These are phyloP conservation scores for Holcopasites calliopsidis DNA, from an alignment of 1,140 invertebrate genomes.

Conservation along the genomic window DNA sequence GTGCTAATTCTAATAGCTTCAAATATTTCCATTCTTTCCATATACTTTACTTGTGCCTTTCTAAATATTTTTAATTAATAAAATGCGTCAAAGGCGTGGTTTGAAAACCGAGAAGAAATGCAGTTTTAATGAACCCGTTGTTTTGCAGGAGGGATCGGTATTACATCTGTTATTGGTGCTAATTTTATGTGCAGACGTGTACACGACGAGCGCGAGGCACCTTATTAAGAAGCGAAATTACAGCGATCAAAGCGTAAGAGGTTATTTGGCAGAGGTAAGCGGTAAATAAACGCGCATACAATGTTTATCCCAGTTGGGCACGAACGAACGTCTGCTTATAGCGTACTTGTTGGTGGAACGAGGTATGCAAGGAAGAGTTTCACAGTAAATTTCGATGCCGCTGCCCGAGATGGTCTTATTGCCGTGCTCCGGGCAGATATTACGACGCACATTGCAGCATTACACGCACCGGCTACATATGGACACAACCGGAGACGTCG, in stretches of 20 bases:
- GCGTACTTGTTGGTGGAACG: conserved; percentile 96
- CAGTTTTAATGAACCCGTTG: not conserved
- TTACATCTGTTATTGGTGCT: conserved; percentile 61
- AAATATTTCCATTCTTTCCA: not conserved
- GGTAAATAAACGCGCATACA: not conserved
- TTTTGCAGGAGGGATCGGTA: conserved; percentile 49
- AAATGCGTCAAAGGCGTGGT: not conserved
- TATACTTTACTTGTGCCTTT: not conserved
- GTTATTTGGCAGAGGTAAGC: conserved; percentile 89
- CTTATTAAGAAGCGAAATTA: conserved; percentile 84
- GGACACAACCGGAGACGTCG: conserved; percentile 86
- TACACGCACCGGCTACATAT: conserved; percentile 93
- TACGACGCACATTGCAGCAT: conserved; percentile 95
- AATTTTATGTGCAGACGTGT: conserved; percentile 58
- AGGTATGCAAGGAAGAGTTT: conserved; percentile 95
- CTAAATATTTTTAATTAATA: not conserved
- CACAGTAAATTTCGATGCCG: conserved; percentile 91
- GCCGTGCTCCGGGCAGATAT: conserved; percentile 91
- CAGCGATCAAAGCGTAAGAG: conserved; percentile 88
- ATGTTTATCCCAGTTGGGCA: not conserved
- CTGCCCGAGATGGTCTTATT: conserved; percentile 92
- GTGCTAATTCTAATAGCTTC: not conserved
- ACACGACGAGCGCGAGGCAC: conserved; percentile 65
- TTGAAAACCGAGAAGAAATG: not conserved
- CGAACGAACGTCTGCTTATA: conserved; percentile 67